Evolutionary conservation across 1,140 invertebrate species (phyloP).

Genomic region (Teleopsis dalmanni): DNA sequence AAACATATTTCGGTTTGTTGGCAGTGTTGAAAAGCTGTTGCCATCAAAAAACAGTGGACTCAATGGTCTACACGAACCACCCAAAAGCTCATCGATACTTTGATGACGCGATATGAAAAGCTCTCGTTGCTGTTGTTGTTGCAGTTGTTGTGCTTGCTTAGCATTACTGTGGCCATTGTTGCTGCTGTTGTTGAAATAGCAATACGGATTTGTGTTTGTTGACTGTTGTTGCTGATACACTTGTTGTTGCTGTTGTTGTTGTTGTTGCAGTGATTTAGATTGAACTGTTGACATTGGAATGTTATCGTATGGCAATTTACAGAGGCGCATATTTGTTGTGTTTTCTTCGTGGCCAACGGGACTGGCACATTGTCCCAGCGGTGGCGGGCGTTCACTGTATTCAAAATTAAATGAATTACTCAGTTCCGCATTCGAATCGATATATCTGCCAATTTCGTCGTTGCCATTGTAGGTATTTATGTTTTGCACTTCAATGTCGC

Average conservation of each 20-base stretch:
- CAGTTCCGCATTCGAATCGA: constrained; percentile 17
- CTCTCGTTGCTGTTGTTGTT: no score
- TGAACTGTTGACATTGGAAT: constrained; percentile 44
- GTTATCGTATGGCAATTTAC: constrained; percentile 64
- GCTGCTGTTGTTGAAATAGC: constrained; percentile 34
- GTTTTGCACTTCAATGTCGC: constrained; percentile 14
- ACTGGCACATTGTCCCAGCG: constrained; percentile 68
- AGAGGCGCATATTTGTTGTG: constrained; percentile 48
- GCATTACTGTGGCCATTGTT: constrained; percentile 26
- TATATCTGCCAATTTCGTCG: not conserved
- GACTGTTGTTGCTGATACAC: not conserved
- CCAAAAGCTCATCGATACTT: constrained; percentile 77
- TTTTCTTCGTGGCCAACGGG: constrained; percentile 68
- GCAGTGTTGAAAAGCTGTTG: constrained; percentile 11
- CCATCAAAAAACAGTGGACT: constrained; percentile 49
- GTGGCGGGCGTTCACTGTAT: constrained; percentile 39
- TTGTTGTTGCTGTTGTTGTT: constrained; percentile 9
- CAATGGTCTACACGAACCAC: constrained; percentile 53
- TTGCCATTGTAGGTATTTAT: not conserved
- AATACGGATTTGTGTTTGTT: constrained; percentile 5
- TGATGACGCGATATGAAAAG: constrained; percentile 70
- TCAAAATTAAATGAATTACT: constrained; percentile 36
- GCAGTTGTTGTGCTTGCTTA: constrained; percentile 29
- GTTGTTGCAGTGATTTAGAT: constrained; percentile 19
- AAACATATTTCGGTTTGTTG: constrained; percentile 31